A percentile compares a stretch with the other conserved stretches of the same genome.
Evolutionary conservation across 2,888 invertebrate genomes (phyloP).

Genomic region (Esperia sulphurella): DNA sequence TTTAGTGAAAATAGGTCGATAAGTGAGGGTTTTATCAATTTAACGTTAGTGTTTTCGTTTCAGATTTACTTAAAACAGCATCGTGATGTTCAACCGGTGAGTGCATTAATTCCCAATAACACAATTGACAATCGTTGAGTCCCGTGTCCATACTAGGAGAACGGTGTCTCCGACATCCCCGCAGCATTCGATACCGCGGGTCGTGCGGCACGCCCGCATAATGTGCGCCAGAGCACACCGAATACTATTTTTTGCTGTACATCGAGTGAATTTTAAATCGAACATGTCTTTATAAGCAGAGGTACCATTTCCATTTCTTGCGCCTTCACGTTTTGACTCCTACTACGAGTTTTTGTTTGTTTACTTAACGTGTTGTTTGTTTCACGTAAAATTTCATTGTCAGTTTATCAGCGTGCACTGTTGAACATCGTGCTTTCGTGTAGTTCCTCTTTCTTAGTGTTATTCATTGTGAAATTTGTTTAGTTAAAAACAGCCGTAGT

Average conservation of each 20-base stretch:
- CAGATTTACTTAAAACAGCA: slow-evolving; percentile 16
- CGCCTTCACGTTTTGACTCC: slow-evolving; percentile 33
- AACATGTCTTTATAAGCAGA: slow-evolving; percentile 63
- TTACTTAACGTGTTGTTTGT: no score
- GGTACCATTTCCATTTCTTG: slow-evolving; percentile 49
- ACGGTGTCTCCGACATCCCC: slow-evolving; percentile 4
- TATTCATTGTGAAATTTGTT: no score
- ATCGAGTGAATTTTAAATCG: slow-evolving; percentile 66
- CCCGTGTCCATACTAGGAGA: slow-evolving; percentile 8
- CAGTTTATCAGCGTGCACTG: no score
- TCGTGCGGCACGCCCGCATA: slow-evolving; percentile 77
- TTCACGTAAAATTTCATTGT: not conserved
- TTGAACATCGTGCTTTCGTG: no score
- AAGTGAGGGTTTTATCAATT: not conserved
- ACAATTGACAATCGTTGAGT: not conserved
- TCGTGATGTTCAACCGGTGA: slow-evolving; percentile 22
- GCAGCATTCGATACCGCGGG: slow-evolving; percentile 19
- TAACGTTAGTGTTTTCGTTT: slow-evolving; percentile 2
- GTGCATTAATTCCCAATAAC: slow-evolving; percentile 7
- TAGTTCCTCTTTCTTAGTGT: no score
- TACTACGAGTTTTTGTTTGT: slow-evolving; percentile 31
- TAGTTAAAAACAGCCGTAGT: no score
- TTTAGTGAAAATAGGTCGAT: not conserved
- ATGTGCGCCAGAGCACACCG: slow-evolving; percentile 53
- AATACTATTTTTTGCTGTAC: slow-evolving; percentile 71